These are phyloP conservation scores for Oncopeltus fasciatus DNA, from an alignment of 1,140 invertebrate species.

Conservation along the genomic window DNA sequence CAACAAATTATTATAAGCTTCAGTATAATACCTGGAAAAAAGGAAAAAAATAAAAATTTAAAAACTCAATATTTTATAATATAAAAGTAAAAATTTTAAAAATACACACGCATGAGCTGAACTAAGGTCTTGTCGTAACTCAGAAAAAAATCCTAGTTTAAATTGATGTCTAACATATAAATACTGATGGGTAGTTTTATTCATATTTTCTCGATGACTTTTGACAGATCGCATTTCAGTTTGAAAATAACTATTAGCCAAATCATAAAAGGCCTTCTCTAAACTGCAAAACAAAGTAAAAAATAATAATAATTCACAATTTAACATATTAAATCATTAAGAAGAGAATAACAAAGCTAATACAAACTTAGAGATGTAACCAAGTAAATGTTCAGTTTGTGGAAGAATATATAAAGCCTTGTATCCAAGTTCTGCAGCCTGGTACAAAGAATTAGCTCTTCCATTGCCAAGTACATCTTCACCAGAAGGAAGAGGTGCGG, in stretches of 20 bases:
- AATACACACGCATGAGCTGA: slow-evolving; percentile 34
- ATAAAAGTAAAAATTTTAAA: not conserved
- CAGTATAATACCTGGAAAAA: slow-evolving; percentile 71
- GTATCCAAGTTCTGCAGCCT: slow-evolving; percentile 76
- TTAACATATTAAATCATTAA: not conserved
- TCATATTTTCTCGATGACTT: slow-evolving; percentile 76
- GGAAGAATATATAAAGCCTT: slow-evolving; percentile 84
- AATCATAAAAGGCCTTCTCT: slow-evolving; percentile 85
- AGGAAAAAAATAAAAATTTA: slow-evolving; percentile 10
- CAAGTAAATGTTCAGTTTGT: slow-evolving; percentile 66
- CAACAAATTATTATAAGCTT: slow-evolving; percentile 77
- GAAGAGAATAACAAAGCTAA: not conserved
- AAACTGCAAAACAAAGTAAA: slow-evolving; percentile 38
- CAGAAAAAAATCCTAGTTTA: slow-evolving; percentile 60
- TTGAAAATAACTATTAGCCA: slow-evolving; percentile 84
- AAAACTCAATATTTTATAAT: slow-evolving; percentile 3
- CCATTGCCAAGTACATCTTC: slow-evolving; percentile 69
- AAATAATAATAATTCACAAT: not conserved
- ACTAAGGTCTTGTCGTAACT: slow-evolving; percentile 54
- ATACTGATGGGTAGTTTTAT: slow-evolving; percentile 80
- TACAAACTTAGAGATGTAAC: slow-evolving; percentile 48
- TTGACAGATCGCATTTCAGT: slow-evolving; percentile 76
- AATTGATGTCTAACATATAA: slow-evolving; percentile 91
- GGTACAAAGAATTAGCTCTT: slow-evolving; percentile 72
- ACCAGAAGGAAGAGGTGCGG: slow-evolving; percentile 51